Base-by-base conservation (phyloP, 2,888 invertebrate genomes). In the Lasioglossum morio region DNA sequence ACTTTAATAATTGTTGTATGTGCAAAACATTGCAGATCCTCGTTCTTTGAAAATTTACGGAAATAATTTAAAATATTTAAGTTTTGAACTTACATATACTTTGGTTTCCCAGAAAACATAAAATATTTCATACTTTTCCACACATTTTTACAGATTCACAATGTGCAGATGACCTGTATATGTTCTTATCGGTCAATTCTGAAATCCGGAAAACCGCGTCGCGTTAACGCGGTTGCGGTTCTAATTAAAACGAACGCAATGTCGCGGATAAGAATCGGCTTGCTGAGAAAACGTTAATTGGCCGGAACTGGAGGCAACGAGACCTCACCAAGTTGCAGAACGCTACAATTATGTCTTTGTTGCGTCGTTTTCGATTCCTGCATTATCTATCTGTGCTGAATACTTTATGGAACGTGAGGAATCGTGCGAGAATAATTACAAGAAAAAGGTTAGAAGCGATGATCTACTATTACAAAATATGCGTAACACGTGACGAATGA, bases 401-500 rank as follows among this genome's bases (percentile, higher is more conserved):
- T 30, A 12, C 4, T 7, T 14, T 1, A 16, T 7, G 30, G 7
- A 7, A 16, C 63, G 7, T 0, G 63, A 30, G 30, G 30, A 23
- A 30, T 74, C 3, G 79, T 27, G 43, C 23, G 3, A 34, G 12
- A 19, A n/a, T 0, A 12, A 57, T 14, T 0, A n/a, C 7, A 4
- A 30, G 34, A 40, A 46, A 48, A 37, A 40, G 37, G 30, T 16
- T 37, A n/a, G 34, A 72, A 43, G 40, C 12, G 43, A 37, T 43
- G 14, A 10, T n/a, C 16, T 1, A 16, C 34, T 37, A 46, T 81
- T 63, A 2, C 8, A 30, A 16, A 19, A 19, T 16, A 5, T 2
- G 1, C 16, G 16, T 88, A 85, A 81, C 79, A 72, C 73, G 83
- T 40, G 77, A 74, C 79, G 87, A 88, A 86, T 79, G 82, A 66